Percentiles rank a stretch among this genome's conserved stretches.
phyloP scores from a whole-genome alignment of 2,888 invertebrate species.

The Nesidiocoris tenuis region DNA sequence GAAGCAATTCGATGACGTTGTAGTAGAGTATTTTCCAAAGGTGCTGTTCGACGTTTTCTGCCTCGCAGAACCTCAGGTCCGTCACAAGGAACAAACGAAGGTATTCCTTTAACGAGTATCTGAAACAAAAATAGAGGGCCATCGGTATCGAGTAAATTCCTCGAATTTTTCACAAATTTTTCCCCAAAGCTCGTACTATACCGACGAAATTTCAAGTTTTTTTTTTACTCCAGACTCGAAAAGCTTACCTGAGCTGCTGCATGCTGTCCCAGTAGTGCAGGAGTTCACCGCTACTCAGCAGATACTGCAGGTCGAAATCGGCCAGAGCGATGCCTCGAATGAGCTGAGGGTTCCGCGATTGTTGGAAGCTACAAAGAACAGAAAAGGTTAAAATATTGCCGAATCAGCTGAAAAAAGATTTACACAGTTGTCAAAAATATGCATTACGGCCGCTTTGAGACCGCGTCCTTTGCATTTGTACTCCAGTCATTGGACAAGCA shows the following conservation, averaged over 20 bases:
- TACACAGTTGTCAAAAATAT: too few relatives aligned
- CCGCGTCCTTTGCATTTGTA: too few relatives aligned
- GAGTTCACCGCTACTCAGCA: conserved; percentile 63
- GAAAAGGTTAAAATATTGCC: too few relatives aligned
- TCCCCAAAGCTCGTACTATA: too few relatives aligned
- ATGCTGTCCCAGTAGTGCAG: conserved; percentile 66
- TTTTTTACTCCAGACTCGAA: too few relatives aligned
- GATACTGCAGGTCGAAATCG: conserved; percentile 67
- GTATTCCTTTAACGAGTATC: conserved; percentile 65
- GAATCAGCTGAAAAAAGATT: too few relatives aligned
- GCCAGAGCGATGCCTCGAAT: conserved; percentile 67
- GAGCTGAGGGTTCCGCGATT: conserved; percentile 63
- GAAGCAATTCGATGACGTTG: conserved; percentile 78
- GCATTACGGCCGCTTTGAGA: too few relatives aligned
- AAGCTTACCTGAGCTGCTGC: conserved; percentile 60
- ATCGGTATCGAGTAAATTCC: not conserved
- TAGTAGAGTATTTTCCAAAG: conserved; percentile 91
- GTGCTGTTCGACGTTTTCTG: conserved; percentile 83
- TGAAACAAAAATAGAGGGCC: conserved; percentile 31
- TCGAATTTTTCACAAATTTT: too few relatives aligned
- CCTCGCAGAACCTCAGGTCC: conserved; percentile 82
- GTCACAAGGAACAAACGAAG: conserved; percentile 68
- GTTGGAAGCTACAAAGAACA: conserved; percentile 58
- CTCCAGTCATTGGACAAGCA: too few relatives aligned
- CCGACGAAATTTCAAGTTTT: too few relatives aligned